phyloP scores from a whole-genome alignment of 2,113 vertebrate species.

The Petaurus breviceps region DNA sequence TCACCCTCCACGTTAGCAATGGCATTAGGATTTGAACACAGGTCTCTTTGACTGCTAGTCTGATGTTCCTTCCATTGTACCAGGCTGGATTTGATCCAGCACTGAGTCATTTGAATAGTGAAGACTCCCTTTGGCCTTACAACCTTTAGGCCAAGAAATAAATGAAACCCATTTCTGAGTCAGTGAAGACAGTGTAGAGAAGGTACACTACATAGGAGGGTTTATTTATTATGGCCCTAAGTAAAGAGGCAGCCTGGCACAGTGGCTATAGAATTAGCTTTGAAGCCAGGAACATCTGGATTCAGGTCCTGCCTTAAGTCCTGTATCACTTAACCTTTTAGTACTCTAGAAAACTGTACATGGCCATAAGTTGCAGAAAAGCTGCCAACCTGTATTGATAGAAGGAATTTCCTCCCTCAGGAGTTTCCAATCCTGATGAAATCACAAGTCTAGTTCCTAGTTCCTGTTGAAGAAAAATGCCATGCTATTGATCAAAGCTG shows the following conservation, averaged over 20 bases:
- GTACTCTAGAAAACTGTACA: background rate
- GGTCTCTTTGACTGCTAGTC: background rate
- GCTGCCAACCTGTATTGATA: background rate
- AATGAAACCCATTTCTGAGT: constrained; percentile 19
- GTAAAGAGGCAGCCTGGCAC: background rate
- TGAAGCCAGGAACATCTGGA: background rate
- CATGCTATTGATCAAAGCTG: background rate
- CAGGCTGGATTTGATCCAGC: background rate
- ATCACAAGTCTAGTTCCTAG: background rate
- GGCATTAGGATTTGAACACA: background rate
- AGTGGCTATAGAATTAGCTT: background rate
- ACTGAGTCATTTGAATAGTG: background rate
- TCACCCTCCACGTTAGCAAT: background rate
- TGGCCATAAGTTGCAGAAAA: background rate
- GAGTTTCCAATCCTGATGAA: background rate
- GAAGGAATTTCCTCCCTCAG: background rate
- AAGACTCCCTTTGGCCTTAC: constrained; percentile 9
- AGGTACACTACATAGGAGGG: background rate
- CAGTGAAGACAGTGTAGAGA: constrained; percentile 1
- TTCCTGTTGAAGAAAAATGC: background rate
- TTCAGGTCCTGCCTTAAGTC: too few species aligned
- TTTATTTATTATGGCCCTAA: background rate
- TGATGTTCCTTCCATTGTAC: background rate
- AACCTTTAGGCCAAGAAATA: constrained; percentile 29
- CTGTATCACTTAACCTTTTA: background rate